A percentile compares a stretch with the other conserved stretches of the same genome.
These are phyloP conservation scores for Nyctalus aviator DNA, from an alignment of 2,797 vertebrate species.

Conservation along the genomic window DNA sequence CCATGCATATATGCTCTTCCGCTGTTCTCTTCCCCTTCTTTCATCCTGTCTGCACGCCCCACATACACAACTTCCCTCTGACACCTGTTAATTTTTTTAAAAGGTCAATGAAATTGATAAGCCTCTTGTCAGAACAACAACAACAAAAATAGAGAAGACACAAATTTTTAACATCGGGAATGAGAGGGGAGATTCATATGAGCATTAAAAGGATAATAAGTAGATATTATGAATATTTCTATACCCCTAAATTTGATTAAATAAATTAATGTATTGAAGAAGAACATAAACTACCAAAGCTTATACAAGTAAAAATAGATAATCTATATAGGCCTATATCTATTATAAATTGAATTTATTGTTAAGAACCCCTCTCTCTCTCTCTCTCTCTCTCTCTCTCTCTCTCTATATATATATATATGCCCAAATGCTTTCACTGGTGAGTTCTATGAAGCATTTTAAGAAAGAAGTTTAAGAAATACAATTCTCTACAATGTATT, in stretches of 20 bases:
- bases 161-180: not conserved
- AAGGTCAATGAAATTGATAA: not conserved
- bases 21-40: not conserved
- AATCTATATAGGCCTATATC: not conserved
- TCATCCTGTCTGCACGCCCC: not conserved
- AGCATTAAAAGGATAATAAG: not conserved
- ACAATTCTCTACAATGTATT: not conserved
- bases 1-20: not conserved
- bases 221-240: not conserved
- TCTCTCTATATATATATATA: not conserved
- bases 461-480: not conserved
- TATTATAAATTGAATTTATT: slow-evolving; percentile 7
- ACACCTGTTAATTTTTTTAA: not conserved
- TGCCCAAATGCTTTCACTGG: not conserved
- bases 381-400: too few species aligned
- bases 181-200: not conserved
- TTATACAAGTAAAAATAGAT: not conserved
- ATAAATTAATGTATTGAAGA: slow-evolving; percentile 6
- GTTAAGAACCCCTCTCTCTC: not conserved
- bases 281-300: not conserved
- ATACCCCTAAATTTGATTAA: not conserved
- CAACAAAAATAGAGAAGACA: not conserved
- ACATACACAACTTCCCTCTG: not conserved
- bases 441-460: not conserved
- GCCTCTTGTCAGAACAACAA: not conserved